phyloP scores from a whole-genome alignment of 2,888 invertebrate species.

The Aspidapion aeneum region DNA sequence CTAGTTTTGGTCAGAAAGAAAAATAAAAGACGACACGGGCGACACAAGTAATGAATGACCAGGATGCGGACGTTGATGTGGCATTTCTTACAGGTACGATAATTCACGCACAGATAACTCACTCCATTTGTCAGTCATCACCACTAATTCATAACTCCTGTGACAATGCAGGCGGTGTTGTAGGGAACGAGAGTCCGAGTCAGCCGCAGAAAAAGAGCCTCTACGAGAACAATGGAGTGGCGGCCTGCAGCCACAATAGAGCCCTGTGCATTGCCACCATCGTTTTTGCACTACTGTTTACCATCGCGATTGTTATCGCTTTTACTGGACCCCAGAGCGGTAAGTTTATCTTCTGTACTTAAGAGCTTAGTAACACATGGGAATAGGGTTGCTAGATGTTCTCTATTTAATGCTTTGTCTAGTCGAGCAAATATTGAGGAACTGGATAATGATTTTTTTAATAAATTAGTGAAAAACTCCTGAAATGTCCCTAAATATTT shows the following conservation, averaged over 20 bases:
- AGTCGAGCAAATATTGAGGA: no score
- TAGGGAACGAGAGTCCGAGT: constrained; percentile 60
- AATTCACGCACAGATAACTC: constrained; percentile 39
- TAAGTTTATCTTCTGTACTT: constrained; percentile 50
- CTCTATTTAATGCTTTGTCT: no score
- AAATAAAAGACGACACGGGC: background rate
- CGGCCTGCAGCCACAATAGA: constrained; percentile 82
- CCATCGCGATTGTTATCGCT: constrained; percentile 82
- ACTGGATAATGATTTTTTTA: no score
- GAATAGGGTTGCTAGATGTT: no score
- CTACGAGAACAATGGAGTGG: constrained; percentile 73
- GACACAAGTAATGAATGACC: constrained; percentile 73
- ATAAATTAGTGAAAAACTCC: no score
- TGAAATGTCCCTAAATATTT: no score
- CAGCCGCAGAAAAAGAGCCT: constrained; percentile 60
- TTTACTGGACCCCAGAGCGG: constrained; percentile 87
- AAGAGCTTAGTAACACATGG: no score
- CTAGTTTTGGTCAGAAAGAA: constrained; percentile 51
- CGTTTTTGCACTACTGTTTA: constrained; percentile 75
- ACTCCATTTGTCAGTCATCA: constrained; percentile 41
- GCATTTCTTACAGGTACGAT: constrained; percentile 82
- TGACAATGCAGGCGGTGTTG: constrained; percentile 50
- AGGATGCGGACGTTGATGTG: constrained; percentile 83
- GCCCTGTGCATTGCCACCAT: constrained; percentile 78
- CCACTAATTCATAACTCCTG: constrained; percentile 46